A percentile compares a stretch with the other conserved stretches of the same genome.
phyloP scores from a whole-genome alignment of 2,113 vertebrate genomes.

The Daphoenositta chrysoptera region DNA sequence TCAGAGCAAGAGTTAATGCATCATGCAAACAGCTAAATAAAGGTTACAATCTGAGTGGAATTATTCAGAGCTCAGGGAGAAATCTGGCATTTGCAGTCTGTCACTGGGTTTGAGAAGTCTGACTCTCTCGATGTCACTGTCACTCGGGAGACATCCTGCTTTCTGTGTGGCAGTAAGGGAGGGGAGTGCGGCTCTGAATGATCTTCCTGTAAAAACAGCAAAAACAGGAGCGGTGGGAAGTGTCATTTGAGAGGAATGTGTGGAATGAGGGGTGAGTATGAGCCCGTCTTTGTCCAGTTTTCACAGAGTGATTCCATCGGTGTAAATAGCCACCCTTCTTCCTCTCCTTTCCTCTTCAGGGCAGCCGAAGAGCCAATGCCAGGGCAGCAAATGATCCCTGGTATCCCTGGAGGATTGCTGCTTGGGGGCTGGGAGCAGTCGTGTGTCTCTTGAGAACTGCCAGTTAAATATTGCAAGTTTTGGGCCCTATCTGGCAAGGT shows the following conservation, averaged over 20 bases:
- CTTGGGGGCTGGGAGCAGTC: background rate
- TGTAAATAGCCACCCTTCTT: background rate
- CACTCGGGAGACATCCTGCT: background rate
- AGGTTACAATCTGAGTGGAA: conserved; percentile 64
- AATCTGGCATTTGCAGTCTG: conserved; percentile 58
- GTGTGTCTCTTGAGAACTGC: background rate
- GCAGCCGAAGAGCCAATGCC: background rate
- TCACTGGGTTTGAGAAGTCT: conserved; percentile 41
- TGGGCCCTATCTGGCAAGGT: background rate
- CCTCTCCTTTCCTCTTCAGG: background rate
- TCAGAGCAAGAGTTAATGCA: conserved; percentile 62
- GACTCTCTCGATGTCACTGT: background rate
- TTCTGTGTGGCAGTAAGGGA: background rate
- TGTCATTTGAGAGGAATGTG: background rate
- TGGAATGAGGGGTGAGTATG: conserved; percentile 17
- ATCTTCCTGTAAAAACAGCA: background rate
- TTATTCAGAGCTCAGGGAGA: conserved; percentile 59
- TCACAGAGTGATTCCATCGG: background rate
- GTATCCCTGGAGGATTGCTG: background rate
- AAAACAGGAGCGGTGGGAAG: background rate
- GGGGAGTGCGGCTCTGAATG: background rate
- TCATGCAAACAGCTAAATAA: conserved; percentile 69
- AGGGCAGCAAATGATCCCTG: background rate
- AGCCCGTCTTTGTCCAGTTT: background rate
- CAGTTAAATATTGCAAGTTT: background rate